Evolutionary conservation across 2,797 vertebrate genomes (phyloP).

Genomic region (Sebastes diploproa): DNA sequence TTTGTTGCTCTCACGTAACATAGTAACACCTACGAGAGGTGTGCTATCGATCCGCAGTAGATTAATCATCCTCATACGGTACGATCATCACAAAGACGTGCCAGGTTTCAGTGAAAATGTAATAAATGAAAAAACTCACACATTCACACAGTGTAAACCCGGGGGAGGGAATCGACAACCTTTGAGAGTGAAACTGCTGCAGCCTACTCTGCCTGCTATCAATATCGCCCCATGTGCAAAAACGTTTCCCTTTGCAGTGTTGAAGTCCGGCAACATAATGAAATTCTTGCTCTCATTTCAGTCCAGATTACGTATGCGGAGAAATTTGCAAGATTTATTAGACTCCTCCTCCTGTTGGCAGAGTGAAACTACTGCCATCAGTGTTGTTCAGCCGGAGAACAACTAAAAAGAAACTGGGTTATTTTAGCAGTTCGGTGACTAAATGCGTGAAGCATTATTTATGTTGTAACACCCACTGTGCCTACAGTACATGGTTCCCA

Average conservation of each 20-base stretch:
- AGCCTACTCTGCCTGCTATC: background rate
- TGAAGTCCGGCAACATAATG: conserved; percentile 19
- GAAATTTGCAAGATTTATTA: conserved; percentile 37
- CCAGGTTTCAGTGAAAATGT: background rate
- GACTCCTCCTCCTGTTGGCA: conserved; percentile 3
- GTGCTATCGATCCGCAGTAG: conserved; percentile 19
- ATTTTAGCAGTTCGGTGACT: conserved; percentile 5
- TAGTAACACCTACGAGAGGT: background rate
- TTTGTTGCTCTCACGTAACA: background rate
- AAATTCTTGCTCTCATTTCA: conserved; percentile 30
- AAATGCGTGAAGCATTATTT: background rate
- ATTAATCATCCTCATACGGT: conserved; percentile 16
- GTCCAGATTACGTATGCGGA: conserved; percentile 24
- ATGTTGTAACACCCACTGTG: background rate
- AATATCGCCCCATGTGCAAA: background rate
- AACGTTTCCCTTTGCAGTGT: background rate
- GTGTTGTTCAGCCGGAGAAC: conserved; percentile 1
- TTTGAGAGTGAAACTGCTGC: conserved; percentile 3
- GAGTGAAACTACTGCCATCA: background rate
- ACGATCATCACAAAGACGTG: background rate
- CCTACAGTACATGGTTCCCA: background rate
- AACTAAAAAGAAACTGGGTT: background rate
- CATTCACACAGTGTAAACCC: background rate
- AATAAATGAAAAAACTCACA: background rate
- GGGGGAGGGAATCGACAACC: background rate